phyloP scores from a whole-genome alignment of 2,797 vertebrate species.

The Alosa sapidissima region DNA sequence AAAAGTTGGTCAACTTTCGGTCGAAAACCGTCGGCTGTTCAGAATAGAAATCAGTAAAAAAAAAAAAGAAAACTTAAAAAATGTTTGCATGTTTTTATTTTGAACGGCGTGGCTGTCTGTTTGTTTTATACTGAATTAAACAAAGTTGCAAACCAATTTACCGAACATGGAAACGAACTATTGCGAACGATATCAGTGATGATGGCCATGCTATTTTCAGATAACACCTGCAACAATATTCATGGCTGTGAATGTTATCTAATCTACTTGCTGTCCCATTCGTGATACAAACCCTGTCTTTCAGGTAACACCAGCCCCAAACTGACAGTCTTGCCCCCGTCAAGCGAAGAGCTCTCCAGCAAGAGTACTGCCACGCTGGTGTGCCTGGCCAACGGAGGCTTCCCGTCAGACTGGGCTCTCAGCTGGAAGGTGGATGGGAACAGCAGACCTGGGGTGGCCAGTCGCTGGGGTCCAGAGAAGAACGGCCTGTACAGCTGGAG shows the following conservation, averaged over 20 bases:
- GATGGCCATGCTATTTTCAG: no score
- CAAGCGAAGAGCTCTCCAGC: constrained; percentile 41
- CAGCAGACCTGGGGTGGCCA: constrained; percentile 42
- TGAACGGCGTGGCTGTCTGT: not conserved
- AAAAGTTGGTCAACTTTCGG: no score
- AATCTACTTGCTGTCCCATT: not conserved
- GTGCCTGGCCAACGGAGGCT: constrained; percentile 60
- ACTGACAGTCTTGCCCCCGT: constrained; percentile 54
- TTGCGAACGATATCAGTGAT: no score
- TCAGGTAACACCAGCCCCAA: constrained; percentile 41
- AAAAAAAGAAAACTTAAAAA: not conserved
- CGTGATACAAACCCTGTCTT: no score
- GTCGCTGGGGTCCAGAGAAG: constrained; percentile 41
- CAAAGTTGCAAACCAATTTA: not conserved
- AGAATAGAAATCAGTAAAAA: not conserved
- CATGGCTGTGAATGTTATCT: not conserved
- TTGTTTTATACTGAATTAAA: not conserved
- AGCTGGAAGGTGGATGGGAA: constrained; percentile 54
- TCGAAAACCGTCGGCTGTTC: no score
- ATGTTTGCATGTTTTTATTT: not conserved
- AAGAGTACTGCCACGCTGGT: constrained; percentile 49
- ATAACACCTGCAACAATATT: not conserved
- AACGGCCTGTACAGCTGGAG: constrained; percentile 49
- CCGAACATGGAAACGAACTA: no score
- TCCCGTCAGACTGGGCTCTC: constrained; percentile 59